Percentiles rank a stretch among this genome's conserved stretches.
phyloP scores from a whole-genome alignment of 2,113 vertebrate genomes.

The Python bivittatus region DNA sequence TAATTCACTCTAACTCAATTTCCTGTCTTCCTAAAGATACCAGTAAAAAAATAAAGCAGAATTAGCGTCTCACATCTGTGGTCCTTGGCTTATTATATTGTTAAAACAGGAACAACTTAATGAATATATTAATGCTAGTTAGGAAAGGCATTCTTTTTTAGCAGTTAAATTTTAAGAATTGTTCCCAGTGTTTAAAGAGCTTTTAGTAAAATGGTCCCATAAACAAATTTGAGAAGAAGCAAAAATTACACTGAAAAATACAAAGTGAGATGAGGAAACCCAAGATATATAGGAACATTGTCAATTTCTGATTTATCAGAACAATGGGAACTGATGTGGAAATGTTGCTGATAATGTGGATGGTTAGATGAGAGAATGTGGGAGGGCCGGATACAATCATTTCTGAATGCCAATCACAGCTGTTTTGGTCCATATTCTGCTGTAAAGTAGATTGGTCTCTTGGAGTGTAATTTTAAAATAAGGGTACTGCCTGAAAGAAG shows the following conservation, averaged over 20 bases:
- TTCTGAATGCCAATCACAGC: not conserved
- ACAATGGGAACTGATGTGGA: not conserved
- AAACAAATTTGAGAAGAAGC: not conserved
- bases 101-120: not conserved
- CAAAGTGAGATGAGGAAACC: not conserved
- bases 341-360: not conserved
- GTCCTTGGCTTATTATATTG: not conserved
- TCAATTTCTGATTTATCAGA: not conserved
- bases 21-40: conserved; percentile 34
- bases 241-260: not conserved
- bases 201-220: not conserved
- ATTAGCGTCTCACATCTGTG: conserved; percentile 1
- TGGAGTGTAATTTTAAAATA: not conserved
- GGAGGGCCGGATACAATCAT: not conserved
- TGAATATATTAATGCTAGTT: not conserved
- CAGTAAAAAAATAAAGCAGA: conserved; percentile 14
- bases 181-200: not conserved
- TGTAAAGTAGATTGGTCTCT: not conserved
- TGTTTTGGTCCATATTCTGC: not conserved
- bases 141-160: not conserved
- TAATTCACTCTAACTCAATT: not conserved
- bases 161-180: not conserved
- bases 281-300: not conserved
- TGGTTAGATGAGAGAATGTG: not conserved
- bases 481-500: not conserved